Evolutionary conservation across 2,797 vertebrate genomes (phyloP).

Genomic region (Babyrousa celebensis): DNA sequence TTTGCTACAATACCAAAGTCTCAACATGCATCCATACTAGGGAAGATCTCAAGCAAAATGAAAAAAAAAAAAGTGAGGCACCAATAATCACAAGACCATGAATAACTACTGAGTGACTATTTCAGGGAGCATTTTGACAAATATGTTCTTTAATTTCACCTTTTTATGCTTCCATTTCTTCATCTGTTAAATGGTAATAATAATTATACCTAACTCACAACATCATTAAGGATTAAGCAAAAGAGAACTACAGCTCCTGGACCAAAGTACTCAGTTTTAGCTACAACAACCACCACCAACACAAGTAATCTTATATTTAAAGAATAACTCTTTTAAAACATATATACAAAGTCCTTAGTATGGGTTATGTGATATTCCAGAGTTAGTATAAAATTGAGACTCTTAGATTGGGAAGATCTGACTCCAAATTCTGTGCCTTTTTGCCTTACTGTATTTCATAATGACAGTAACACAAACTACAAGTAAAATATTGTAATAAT

Average conservation of each 20-base stretch:
- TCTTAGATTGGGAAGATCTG: background rate
- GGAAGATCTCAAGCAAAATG: background rate
- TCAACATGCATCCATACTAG: background rate
- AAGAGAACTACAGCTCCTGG: background rate
- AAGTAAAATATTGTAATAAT: constrained; percentile 23
- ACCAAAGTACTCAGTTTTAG: background rate
- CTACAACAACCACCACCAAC: background rate
- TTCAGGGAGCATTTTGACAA: constrained; percentile 32
- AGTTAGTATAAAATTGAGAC: constrained; percentile 18
- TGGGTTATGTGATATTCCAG: background rate
- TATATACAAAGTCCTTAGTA: background rate
- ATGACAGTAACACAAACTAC: background rate
- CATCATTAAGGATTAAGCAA: background rate
- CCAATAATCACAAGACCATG: background rate
- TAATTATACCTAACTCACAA: background rate
- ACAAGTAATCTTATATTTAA: background rate
- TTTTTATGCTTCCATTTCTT: background rate
- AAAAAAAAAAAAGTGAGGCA: background rate
- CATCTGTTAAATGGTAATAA: constrained; percentile 7
- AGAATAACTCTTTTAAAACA: background rate
- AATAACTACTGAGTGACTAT: background rate
- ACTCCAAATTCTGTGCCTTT: background rate
- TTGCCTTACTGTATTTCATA: background rate
- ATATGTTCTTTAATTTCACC: background rate
- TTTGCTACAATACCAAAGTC: background rate